These are phyloP conservation scores for Mus pahari DNA, from an alignment of 2,113 vertebrate genomes.

Conservation along the genomic window DNA sequence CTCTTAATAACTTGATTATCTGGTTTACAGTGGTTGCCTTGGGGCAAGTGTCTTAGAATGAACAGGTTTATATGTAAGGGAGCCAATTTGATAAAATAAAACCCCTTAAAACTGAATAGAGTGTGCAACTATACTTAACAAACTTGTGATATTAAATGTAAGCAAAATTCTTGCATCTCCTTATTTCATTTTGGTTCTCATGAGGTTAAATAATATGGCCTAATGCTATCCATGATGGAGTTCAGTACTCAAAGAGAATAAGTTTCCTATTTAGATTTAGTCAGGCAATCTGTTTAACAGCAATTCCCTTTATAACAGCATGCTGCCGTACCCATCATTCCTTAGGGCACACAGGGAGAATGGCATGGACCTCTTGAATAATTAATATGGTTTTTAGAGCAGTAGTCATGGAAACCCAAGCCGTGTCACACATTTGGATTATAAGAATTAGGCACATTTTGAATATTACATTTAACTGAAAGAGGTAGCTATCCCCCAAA, in stretches of 20 bases:
- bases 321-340: conserved; percentile 85
- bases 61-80: conserved; percentile 70
- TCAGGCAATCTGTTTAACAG: conserved; percentile 83
- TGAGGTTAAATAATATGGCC: conserved; percentile 82
- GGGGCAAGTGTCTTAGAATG: conserved; percentile 67
- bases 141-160: conserved; percentile 67
- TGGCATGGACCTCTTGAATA: conserved; percentile 89
- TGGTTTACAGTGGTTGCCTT: conserved; percentile 74
- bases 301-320: conserved; percentile 80
- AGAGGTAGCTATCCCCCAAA: conserved; percentile 71
- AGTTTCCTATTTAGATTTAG: conserved; percentile 81
- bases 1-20: conserved; percentile 82
- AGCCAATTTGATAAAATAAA: conserved; percentile 80
- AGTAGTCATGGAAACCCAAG: conserved; percentile 90
- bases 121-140: conserved; percentile 76
- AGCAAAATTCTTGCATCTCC: conserved; percentile 56
- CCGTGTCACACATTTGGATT: conserved; percentile 87
- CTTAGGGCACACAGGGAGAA: conserved; percentile 86
- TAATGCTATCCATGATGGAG: conserved; percentile 70
- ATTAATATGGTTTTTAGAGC: conserved; percentile 90
- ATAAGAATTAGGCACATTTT: conserved; percentile 88
- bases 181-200: conserved; percentile 54
- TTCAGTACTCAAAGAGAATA: conserved; percentile 79
- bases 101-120: conserved; percentile 75
- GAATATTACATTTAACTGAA: conserved; percentile 86